Percentiles rank a stretch among this genome's conserved stretches.
Conservation (phyloP, 2,113 vertebrate species). For the Microcebus tavaratra region DNA sequence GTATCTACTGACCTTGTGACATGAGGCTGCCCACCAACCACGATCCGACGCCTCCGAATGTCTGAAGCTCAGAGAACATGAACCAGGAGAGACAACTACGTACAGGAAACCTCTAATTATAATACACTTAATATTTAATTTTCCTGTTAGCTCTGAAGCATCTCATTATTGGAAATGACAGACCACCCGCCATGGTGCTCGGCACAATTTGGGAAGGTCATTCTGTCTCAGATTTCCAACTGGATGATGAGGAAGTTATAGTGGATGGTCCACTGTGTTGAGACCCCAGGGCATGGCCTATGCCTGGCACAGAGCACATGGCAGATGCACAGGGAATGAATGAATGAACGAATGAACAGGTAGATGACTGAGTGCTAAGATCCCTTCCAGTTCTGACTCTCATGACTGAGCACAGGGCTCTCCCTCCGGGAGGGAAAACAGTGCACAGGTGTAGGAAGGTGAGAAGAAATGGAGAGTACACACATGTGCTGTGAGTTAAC, state of each 20-base stretch:
- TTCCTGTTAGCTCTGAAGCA: neutral
- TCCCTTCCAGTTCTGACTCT: neutral
- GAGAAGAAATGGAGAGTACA: neutral
- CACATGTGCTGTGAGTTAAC: neutral
- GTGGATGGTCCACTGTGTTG: neutral
- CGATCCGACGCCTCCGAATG: rapidly evolving
- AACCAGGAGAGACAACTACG: neutral
- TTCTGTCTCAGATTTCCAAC: neutral
- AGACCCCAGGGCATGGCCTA: neutral
- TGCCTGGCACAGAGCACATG: neutral
- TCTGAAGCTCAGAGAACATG: neutral
- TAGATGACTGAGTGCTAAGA: neutral
- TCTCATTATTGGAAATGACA: neutral
- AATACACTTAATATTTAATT: neutral
- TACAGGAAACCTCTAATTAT: neutral
- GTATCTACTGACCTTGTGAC: neutral
- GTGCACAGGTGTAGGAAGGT: rapidly evolving
- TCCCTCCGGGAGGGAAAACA: neutral
- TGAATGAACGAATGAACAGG: neutral
- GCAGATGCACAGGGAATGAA: neutral
- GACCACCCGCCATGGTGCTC: neutral
- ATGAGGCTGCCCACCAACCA: neutral
- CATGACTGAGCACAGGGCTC: neutral
- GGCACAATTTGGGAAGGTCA: neutral
- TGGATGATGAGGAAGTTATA: rapidly evolving